Conservation (phyloP, 2,888 invertebrate genomes). For the Lysandra bellargus region DNA sequence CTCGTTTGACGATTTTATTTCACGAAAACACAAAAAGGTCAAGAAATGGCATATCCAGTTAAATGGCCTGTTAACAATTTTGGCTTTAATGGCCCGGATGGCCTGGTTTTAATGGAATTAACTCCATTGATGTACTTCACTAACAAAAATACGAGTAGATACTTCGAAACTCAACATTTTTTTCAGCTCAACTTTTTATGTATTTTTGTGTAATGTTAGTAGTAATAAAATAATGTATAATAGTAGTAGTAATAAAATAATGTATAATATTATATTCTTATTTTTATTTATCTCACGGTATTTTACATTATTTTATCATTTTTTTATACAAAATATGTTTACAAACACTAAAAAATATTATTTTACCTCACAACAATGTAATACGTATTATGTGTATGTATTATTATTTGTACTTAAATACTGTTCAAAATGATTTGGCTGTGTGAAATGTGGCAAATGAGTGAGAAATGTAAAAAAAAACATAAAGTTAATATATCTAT, state of each 20-base stretch:
- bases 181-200: background rate
- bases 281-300: too few species aligned
- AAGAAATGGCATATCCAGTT: constrained; percentile 7
- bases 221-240: too few species aligned
- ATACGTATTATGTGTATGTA: too few species aligned
- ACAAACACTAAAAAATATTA: too few species aligned
- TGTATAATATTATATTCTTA: background rate
- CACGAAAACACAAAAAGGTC: constrained; percentile 2
- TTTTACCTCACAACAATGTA: too few species aligned
- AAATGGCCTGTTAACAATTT: background rate
- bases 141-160: background rate
- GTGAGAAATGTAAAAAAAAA: too few species aligned
- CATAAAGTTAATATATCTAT: too few species aligned
- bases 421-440: too few species aligned
- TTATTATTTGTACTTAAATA: too few species aligned
- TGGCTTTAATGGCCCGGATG: constrained; percentile 1
- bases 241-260: background rate
- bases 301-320: too few species aligned
- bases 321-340: too few species aligned
- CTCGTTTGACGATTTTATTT: background rate
- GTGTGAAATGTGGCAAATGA: too few species aligned
- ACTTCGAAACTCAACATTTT: background rate
- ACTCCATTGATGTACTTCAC: background rate
- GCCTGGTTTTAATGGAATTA: constrained; percentile 10
- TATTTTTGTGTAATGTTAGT: background rate